A percentile compares a stretch with the other conserved stretches of the same genome.
Evolutionary conservation across 2,888 invertebrate genomes (phyloP).

Genomic region (Cecidostiba fungosa): DNA sequence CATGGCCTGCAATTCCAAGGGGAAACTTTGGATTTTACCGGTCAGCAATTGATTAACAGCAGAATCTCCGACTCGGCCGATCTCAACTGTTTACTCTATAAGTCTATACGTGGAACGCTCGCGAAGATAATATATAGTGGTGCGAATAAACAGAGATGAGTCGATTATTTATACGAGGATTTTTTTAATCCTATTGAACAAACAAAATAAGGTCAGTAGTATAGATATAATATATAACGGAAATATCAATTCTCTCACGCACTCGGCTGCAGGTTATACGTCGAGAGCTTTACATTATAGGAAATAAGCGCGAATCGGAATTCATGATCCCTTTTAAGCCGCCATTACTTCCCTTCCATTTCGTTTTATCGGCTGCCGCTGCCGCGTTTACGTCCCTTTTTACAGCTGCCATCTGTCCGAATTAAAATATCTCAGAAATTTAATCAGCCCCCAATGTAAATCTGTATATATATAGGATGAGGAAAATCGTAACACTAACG

Average conservation of each 20-base stretch:
- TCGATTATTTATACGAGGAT: no score
- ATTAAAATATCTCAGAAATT: slow-evolving; percentile 22
- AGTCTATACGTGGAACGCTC: no score
- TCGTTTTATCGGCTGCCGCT: neutral
- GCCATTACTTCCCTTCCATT: slow-evolving; percentile 3
- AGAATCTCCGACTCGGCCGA: no score
- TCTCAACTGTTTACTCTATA: neutral
- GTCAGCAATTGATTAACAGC: neutral
- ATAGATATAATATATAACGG: no score
- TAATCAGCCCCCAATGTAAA: neutral
- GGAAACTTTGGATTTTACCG: neutral
- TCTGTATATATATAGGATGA: no score
- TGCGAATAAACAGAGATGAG: no score
- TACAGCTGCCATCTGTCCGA: neutral
- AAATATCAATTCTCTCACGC: neutral
- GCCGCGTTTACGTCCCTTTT: neutral
- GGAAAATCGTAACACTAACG: neutral
- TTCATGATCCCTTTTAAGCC: neutral
- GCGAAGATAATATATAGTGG: no score
- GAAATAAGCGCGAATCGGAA: neutral
- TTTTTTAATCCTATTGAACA: no score
- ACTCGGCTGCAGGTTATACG: neutral
- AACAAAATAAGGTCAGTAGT: no score
- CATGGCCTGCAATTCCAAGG: neutral
- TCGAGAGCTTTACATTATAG: neutral